Evolutionary conservation across 2,888 invertebrate species (phyloP), one percentile per base, ranked within the genome.

Genomic region (Oscheius sp.): DNA sequence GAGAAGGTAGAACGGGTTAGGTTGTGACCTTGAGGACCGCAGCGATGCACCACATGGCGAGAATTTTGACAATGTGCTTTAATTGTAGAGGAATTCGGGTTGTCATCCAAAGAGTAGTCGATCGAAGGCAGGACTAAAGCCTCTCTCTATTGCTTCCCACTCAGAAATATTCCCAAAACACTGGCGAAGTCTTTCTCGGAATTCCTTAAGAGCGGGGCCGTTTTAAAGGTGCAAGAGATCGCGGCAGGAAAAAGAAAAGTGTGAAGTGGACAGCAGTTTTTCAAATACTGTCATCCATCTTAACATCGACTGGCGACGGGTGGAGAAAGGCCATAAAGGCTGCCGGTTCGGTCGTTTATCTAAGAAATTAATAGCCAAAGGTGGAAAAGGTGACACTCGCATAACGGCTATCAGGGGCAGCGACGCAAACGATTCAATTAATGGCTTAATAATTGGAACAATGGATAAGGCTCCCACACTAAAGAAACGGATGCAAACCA

Each of bases 361-460:
- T 70, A 37, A 58, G 58, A 70, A 59, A 70, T 70, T 70, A 70
- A 70, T 70, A 70, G 70, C 70, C 70, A 33, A 58, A 70, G 59
- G 59, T 70, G 59, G 48, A 58, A 58, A 57, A 58, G 48, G 48
- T 58, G 70, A 70, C 70, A 70, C 48, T 70, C 57, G 9, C 11
- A 32, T 32, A 10, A n/a, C 37, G 60, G n/a, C 60, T 60, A 60
- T 60, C 60, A 60, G 60, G 13, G n/a, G 7, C 13, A 60, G 60
- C 60, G n/a, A n/a, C 13, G 37, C 60, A 33, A 35, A 60, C 37
- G 47, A 63, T 63, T 32, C 21, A 21, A 63, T 48, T 63, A 63
- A 63, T 29, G 11, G 13, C 1, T 7, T 60, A 33, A 29, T 60
- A 60, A 60, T 60, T 60, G 60, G 60, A 60, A 60, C 60, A 10